Conservation (phyloP, 2,797 vertebrate species). For the Sebastolobus alascanus region DNA sequence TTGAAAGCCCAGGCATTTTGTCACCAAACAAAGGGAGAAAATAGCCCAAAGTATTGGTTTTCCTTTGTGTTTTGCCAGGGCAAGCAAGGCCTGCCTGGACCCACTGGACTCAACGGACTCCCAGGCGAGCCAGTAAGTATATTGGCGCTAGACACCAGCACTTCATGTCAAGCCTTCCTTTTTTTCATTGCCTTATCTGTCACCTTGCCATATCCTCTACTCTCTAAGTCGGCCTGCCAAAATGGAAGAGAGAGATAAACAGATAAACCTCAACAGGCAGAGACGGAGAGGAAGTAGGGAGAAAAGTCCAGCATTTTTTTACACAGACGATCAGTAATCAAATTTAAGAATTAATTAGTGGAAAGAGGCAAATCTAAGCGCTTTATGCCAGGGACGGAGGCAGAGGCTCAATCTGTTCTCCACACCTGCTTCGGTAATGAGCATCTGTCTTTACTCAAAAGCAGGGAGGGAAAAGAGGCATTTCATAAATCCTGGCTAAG, state of each 20-base stretch:
- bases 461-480: slow-evolving; percentile 79
- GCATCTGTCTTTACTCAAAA: slow-evolving; percentile 87
- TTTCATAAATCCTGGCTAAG: slow-evolving; percentile 84
- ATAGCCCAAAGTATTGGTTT: slow-evolving; percentile 54
- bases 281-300: slow-evolving; percentile 47
- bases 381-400: slow-evolving; percentile 79
- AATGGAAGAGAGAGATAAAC: slow-evolving; percentile 63
- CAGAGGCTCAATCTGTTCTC: slow-evolving; percentile 85
- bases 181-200: slow-evolving; percentile 61
- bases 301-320: slow-evolving; percentile 70
- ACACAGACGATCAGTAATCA: slow-evolving; percentile 84
- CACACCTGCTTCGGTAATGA: slow-evolving; percentile 87
- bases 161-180: slow-evolving; percentile 64
- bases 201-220: slow-evolving; percentile 60
- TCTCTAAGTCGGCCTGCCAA: slow-evolving; percentile 54
- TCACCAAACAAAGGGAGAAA: slow-evolving; percentile 51
- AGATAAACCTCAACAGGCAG: slow-evolving; percentile 68
- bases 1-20: slow-evolving; percentile 44
- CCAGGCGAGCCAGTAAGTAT: slow-evolving; percentile 91
- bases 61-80: slow-evolving; percentile 85
- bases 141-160: slow-evolving; percentile 44
- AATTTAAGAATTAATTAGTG: slow-evolving; percentile 87
- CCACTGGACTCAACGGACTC: slow-evolving; percentile 87
- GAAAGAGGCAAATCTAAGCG: slow-evolving; percentile 80
- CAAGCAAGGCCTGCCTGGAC: slow-evolving; percentile 88